These are phyloP conservation scores for Megalops atlanticus DNA, from an alignment of 2,113 vertebrate genomes.

Conservation along the genomic window DNA sequence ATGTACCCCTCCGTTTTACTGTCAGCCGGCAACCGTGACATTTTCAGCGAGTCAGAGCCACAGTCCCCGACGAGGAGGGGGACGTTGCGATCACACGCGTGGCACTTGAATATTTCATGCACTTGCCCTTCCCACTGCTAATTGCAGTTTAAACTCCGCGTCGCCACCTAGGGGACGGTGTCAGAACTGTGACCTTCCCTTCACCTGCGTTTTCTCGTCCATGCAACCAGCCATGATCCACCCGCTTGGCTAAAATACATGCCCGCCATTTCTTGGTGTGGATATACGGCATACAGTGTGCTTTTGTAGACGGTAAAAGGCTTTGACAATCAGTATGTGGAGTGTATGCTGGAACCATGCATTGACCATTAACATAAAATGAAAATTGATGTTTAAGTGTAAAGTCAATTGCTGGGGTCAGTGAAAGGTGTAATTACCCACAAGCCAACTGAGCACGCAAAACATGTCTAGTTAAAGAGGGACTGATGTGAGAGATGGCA, in stretches of 20 bases:
- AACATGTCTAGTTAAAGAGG: conserved; percentile 1
- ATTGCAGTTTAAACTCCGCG: neutral
- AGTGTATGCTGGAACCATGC: neutral
- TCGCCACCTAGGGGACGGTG: neutral
- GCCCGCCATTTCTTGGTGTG: too few species aligned
- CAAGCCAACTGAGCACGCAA: conserved; percentile 17
- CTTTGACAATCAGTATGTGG: conserved; percentile 24
- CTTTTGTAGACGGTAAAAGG: too few species aligned
- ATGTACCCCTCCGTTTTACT: conserved; percentile 33
- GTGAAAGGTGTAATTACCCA: conserved; percentile 21
- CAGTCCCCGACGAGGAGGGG: neutral
- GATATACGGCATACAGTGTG: too few species aligned
- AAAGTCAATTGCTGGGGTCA: conserved; percentile 27
- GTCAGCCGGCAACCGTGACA: conserved; percentile 46
- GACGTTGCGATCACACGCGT: neutral
- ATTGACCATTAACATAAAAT: conserved; percentile 48
- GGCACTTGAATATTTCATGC: neutral
- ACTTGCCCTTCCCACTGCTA: neutral
- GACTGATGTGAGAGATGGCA: neutral
- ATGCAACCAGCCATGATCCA: neutral
- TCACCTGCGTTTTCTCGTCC: neutral
- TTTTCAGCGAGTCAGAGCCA: neutral
- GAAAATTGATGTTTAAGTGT: conserved; percentile 7
- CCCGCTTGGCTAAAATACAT: too few species aligned
- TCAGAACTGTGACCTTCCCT: neutral